A percentile compares a stretch with the other conserved stretches of the same genome.
Evolutionary conservation across 2,888 invertebrate genomes (phyloP).

Genomic region (Catocala fraxini): DNA sequence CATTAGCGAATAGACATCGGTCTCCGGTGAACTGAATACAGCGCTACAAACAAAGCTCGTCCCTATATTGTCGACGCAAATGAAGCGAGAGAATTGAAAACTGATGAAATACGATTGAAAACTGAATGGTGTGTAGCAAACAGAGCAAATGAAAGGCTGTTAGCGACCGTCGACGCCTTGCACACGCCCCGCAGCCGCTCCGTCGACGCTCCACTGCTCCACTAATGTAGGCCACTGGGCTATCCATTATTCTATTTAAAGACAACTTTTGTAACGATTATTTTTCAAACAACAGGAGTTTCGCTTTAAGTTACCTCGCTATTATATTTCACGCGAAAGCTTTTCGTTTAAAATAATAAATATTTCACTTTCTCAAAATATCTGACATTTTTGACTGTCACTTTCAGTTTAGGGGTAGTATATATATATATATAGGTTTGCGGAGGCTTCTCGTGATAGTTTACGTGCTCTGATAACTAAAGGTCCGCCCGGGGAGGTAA

Average conservation of each 20-base stretch:
- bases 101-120: slow-evolving; percentile 57
- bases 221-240: slow-evolving; percentile 52
- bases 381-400: slow-evolving; percentile 38
- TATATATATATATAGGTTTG: slow-evolving; percentile 12
- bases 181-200: slow-evolving; percentile 22
- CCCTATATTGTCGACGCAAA: slow-evolving; percentile 46
- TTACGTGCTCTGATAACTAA: slow-evolving; percentile 11
- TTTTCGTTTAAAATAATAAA: slow-evolving; percentile 18
- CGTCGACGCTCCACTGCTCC: slow-evolving; percentile 24
- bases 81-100: slow-evolving; percentile 57
- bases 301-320: slow-evolving; percentile 20
- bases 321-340: slow-evolving; percentile 14
- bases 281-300: slow-evolving; percentile 43
- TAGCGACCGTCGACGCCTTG: slow-evolving; percentile 27
- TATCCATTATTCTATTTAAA: slow-evolving; percentile 46
- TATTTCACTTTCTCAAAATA: slow-evolving; percentile 23
- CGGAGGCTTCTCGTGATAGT: slow-evolving; percentile 2
- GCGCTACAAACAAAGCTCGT: slow-evolving; percentile 34
- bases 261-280: slow-evolving; percentile 41
- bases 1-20: neutral
- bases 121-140: slow-evolving; percentile 50
- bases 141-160: slow-evolving; percentile 43
- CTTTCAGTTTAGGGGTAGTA: slow-evolving; percentile 11
- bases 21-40: slow-evolving; percentile 25
- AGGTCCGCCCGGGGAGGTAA: slow-evolving; percentile 1